Base-by-base conservation (phyloP, 2,888 invertebrate species). In the Arge pagana region DNA sequence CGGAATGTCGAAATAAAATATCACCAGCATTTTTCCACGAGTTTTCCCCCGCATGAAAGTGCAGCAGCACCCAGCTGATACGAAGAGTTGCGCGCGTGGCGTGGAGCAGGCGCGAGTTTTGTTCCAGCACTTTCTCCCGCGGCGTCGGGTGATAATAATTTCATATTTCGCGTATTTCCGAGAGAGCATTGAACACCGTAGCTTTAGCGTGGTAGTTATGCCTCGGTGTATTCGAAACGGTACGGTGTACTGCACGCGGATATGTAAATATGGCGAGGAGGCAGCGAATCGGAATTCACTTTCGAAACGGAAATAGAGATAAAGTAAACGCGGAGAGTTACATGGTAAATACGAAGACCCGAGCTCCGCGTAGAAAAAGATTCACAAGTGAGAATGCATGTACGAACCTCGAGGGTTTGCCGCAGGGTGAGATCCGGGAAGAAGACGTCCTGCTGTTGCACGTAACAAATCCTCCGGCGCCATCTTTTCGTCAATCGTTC, bases 391-490 rank as follows among this genome's bases (percentile, higher is more conserved):
- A 13, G n/a, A 21, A 39, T 39, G 3, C 4, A 21, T 41, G 1
- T 6, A 67, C 77, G 74, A 68, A 84, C 84, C 77, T 85, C 85
- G 59, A 91, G 79, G 3, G 90, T 90, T 76, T 90, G 89, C 61
- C 87, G 78, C 52, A 90, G 79, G 2, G 90, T 90, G 64, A 91
- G 80, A 67, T 88, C 87, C 43, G 89, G 84, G 70, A 90, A 89
- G 78, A 91, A 91, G 54, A 89, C 84, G 70, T 91, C 90, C 70
- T 90, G 87, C 73, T 91, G 90, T 55, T 89, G 81, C 37, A 90
- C 90, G 76, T 90, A 91, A 67, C 89, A 88, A 62, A 91, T 88
- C 69, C 85, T 84, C 59, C 90, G 78, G 62, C 87, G 85, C 82
- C 87, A 86, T 60, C 85, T 77, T 67, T 87, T 88, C 61, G 83